Conservation (phyloP, 2,888 invertebrate genomes). For the Maniola hyperantus region DNA sequence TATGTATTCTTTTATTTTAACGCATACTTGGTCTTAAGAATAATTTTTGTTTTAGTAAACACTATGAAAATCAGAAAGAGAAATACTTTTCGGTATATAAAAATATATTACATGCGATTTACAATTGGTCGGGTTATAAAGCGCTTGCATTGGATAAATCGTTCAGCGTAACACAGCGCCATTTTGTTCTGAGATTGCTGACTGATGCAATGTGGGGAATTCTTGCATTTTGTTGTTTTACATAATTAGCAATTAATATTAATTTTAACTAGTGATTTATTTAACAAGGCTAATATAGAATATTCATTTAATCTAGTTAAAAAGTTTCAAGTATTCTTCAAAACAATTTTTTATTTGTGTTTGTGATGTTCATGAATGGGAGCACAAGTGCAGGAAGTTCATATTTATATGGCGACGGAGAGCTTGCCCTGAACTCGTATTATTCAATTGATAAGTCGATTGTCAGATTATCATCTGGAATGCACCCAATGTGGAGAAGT, state of each 20-base stretch:
- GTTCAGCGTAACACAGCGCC: slow-evolving; percentile 67
- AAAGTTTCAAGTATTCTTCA: neutral
- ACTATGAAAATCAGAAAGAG: neutral
- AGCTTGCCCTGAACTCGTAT: slow-evolving; percentile 15
- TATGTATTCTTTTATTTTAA: neutral
- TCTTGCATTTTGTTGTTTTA: slow-evolving; percentile 49
- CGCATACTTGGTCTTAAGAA: neutral
- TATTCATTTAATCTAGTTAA: neutral
- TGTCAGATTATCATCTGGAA: slow-evolving; percentile 19
- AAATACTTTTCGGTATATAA: neutral
- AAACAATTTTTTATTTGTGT: neutral
- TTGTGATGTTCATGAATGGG: slow-evolving; percentile 12
- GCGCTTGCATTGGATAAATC: slow-evolving; percentile 67
- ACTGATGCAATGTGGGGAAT: slow-evolving; percentile 67
- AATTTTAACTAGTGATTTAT: slow-evolving; percentile 11
- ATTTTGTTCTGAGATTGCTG: slow-evolving; percentile 74
- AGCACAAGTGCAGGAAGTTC: slow-evolving; percentile 33
- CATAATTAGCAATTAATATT: neutral
- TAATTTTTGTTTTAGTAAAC: neutral
- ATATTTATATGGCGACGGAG: slow-evolving; percentile 31
- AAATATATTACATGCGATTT: neutral
- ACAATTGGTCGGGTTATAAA: slow-evolving; percentile 63
- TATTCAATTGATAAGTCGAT: slow-evolving; percentile 3
- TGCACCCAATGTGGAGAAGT: slow-evolving; percentile 25
- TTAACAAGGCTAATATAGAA: neutral